phyloP scores from a whole-genome alignment of 2,113 vertebrate species.

The Ailuropoda melanoleuca region DNA sequence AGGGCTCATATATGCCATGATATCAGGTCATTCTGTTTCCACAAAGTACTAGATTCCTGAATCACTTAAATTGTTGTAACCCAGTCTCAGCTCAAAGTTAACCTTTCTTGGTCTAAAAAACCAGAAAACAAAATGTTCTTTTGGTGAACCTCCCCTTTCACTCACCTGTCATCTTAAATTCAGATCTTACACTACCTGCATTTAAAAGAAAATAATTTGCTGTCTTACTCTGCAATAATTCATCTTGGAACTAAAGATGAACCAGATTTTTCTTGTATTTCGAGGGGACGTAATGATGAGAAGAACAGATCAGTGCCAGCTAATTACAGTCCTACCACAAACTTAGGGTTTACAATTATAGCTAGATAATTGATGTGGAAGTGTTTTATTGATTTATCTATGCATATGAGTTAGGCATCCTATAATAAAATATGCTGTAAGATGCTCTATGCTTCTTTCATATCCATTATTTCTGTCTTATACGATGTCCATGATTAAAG shows the following conservation, averaged over 20 bases:
- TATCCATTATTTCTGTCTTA: background rate
- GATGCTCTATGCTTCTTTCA: background rate
- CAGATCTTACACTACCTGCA: background rate
- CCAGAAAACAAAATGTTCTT: background rate
- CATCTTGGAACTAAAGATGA: background rate
- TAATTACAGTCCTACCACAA: background rate
- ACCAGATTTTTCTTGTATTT: background rate
- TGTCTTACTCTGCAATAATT: background rate
- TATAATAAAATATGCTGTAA: slow-evolving; percentile 25
- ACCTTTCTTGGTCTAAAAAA: background rate
- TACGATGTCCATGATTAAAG: slow-evolving; percentile 64
- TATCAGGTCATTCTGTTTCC: background rate
- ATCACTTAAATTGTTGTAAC: background rate
- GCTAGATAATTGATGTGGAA: slow-evolving; percentile 55
- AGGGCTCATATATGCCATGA: background rate
- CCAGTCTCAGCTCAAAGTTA: background rate
- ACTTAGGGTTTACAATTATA: background rate
- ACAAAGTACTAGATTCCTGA: background rate
- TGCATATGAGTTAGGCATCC: slow-evolving; percentile 51
- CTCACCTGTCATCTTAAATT: background rate
- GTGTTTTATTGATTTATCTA: slow-evolving; percentile 11
- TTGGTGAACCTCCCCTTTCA: background rate
- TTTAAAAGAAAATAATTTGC: background rate
- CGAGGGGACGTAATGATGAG: background rate
- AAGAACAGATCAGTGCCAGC: background rate